Evolutionary conservation across 2,113 vertebrate species (phyloP), one percentile per base, ranked within the genome.

Genomic region (Patagioenas fasciata): DNA sequence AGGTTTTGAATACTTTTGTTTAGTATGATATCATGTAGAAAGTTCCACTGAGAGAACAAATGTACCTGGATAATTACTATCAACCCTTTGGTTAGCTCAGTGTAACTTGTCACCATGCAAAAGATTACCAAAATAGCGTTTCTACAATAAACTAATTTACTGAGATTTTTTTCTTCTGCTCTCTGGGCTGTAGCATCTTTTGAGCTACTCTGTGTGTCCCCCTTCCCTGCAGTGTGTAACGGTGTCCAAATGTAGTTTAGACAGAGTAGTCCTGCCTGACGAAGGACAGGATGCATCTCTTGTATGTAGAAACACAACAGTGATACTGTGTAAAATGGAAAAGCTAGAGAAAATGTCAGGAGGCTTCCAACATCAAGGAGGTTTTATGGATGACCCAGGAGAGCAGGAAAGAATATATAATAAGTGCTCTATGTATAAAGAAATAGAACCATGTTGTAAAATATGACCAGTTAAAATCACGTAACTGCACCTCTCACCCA

Each of bases 121-220:
- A 67, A 66, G 28, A 31, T 47, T 40, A 58, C 40, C 11, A 5
- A 11, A 36, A 1, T 23, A 21, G 13, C 38, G 31, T 78, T 96
- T 74, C 38, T 74, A 1, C 47, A n/a, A 42, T 42, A 15, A 84
- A 25, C 10, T 28, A 15, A 53, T 48, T 53, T 40, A 36, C 36
- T 44, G 7, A 0, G 42, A 0, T 24, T 26, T 48, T 48, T 32
- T 24, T 31, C 5, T 9, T 12, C 12, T n/a, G 4, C 16, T 62
- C 0, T 65, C 20, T 48, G 26, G 7, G 16, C 71, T 56, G 8
- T 65, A 38, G 24, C 26, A 53, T 89, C 44, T 66, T 83, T 29
- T 40, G 20, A 82, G 13, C 13, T 26, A 24, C 20, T 6, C 20
- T 57, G 40, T 18, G 11, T 5, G 16, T 31, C 15, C 20, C 24